Evolutionary conservation across 2,797 vertebrate species (phyloP).

Genomic region (Sternarchorhynchus goeldii): DNA sequence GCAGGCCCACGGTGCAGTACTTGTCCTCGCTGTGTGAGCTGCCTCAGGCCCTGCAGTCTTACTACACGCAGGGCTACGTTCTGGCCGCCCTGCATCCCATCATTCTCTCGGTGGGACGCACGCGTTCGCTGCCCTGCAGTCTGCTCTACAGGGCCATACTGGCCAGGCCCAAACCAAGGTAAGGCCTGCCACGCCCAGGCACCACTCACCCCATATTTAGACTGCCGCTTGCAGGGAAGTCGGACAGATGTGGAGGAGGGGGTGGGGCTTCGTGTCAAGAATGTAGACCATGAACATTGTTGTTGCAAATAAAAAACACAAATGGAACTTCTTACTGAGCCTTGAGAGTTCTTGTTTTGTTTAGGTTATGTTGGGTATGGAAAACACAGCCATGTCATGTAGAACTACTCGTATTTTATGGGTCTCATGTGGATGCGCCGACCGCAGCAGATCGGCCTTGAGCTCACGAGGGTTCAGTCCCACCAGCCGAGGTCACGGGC

Average conservation of each 20-base stretch:
- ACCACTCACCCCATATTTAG: slow-evolving; percentile 63
- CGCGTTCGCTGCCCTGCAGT: slow-evolving; percentile 84
- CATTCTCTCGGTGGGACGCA: slow-evolving; percentile 82
- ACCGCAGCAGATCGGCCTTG: slow-evolving; percentile 46
- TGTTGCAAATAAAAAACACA: slow-evolving; percentile 24
- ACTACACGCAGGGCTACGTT: slow-evolving; percentile 89
- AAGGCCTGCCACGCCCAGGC: slow-evolving; percentile 36
- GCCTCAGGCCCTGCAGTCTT: slow-evolving; percentile 84
- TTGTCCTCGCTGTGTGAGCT: slow-evolving; percentile 89
- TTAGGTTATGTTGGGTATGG: slow-evolving; percentile 36
- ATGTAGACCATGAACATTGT: slow-evolving; percentile 1
- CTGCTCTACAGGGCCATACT: slow-evolving; percentile 90
- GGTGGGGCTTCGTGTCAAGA: slow-evolving; percentile 21
- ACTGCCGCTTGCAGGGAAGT: slow-evolving; percentile 52
- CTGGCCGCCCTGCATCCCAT: slow-evolving; percentile 88
- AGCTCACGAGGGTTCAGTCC: slow-evolving; percentile 7
- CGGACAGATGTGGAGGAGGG: slow-evolving; percentile 52
- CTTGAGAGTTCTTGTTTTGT: not conserved
- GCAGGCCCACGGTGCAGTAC: slow-evolving; percentile 85
- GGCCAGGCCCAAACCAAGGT: slow-evolving; percentile 84
- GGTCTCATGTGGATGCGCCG: slow-evolving; percentile 52
- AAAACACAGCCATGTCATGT: slow-evolving; percentile 48
- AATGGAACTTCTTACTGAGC: not conserved
- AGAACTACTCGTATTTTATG: slow-evolving; percentile 55
- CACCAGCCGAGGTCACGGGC: not conserved